Conservation (phyloP, 2,797 vertebrate species). For the Odontamblyopus lacepedii region DNA sequence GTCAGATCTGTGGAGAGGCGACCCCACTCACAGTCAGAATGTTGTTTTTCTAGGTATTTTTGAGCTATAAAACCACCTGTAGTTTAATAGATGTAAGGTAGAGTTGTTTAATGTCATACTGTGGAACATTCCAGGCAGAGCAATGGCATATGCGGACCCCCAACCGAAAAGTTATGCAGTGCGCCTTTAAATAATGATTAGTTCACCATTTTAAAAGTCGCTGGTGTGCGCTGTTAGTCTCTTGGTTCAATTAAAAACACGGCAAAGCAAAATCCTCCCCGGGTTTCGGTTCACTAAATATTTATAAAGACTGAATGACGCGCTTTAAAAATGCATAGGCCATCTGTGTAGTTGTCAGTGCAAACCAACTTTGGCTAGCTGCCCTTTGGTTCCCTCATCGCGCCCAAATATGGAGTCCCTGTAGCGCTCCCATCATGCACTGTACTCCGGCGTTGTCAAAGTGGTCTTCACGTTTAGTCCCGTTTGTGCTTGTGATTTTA, state of each 20-base stretch:
- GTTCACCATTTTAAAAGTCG: constrained; percentile 41
- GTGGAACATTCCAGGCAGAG: no score
- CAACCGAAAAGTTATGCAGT: no score
- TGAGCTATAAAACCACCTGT: no score
- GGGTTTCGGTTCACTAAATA: constrained; percentile 22
- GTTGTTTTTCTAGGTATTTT: no score
- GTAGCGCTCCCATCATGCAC: constrained; percentile 20
- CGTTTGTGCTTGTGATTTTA: constrained; percentile 22
- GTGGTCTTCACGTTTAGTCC: constrained; percentile 19
- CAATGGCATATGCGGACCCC: no score
- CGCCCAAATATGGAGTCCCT: constrained; percentile 30
- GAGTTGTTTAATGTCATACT: no score
- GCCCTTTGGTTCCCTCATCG: constrained; percentile 45
- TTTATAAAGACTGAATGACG: constrained; percentile 42
- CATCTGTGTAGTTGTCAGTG: constrained; percentile 58
- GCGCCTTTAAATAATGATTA: constrained; percentile 48
- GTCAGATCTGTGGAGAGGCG: no score
- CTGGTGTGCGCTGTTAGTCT: constrained; percentile 23
- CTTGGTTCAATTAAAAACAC: constrained; percentile 17
- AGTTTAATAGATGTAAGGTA: no score
- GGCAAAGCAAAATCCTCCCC: constrained; percentile 17
- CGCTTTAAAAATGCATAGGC: constrained; percentile 65
- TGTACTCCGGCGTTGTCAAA: no score
- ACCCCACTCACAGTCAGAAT: no score
- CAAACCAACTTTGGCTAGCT: constrained; percentile 67